Percentiles rank a stretch among this genome's conserved stretches.
These are phyloP conservation scores for Trichomycterus rosablanca DNA, from an alignment of 2,113 vertebrate species.

Conservation along the genomic window DNA sequence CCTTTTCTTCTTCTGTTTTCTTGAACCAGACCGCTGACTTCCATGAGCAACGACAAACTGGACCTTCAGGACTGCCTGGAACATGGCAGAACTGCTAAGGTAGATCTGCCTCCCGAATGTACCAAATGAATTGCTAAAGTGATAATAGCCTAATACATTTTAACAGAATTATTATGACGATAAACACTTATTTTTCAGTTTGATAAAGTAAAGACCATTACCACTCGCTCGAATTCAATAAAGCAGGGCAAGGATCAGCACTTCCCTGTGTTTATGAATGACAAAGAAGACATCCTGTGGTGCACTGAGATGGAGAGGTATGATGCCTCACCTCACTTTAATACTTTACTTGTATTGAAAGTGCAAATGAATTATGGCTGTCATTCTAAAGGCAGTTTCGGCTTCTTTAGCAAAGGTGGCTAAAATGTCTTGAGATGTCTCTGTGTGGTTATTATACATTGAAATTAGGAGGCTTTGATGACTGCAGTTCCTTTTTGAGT, in stretches of 20 bases:
- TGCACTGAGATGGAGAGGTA: slow-evolving; percentile 99
- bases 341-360: too few species aligned
- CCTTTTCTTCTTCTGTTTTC: background rate
- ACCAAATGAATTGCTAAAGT: background rate
- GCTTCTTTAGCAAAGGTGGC: too few species aligned
- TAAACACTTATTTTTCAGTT: slow-evolving; percentile 68
- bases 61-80: slow-evolving; percentile 95
- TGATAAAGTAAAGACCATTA: slow-evolving; percentile 96
- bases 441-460: too few species aligned
- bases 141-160: background rate
- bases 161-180: background rate
- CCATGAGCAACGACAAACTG: slow-evolving; percentile 84
- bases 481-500: too few species aligned
- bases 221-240: slow-evolving; percentile 96
- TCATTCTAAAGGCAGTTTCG: too few species aligned
- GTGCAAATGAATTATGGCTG: too few species aligned
- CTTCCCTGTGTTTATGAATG: slow-evolving; percentile 97
- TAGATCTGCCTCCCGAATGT: slow-evolving; percentile 44
- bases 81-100: slow-evolving; percentile 96
- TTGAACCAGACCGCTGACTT: slow-evolving; percentile 76
- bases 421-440: too few species aligned
- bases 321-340: too few species aligned
- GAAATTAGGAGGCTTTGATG: too few species aligned
- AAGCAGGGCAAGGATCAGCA: slow-evolving; percentile 99
- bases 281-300: slow-evolving; percentile 98